A percentile compares a stretch with the other conserved stretches of the same genome.
phyloP scores from a whole-genome alignment of 2,888 invertebrate genomes.

The Drosophila anceps region DNA sequence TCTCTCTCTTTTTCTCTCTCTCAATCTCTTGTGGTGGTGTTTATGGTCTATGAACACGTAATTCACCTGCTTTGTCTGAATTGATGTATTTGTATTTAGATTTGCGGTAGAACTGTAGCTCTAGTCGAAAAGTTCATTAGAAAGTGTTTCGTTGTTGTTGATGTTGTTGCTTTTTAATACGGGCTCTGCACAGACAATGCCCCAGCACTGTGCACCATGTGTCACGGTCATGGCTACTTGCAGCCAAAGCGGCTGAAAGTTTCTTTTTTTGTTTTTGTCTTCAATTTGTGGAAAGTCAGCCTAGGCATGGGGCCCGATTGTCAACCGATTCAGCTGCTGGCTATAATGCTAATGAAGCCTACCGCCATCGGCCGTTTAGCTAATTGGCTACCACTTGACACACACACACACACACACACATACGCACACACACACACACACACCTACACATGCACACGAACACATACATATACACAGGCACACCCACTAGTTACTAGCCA shows the following conservation, averaged over 20 bases:
- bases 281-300: conserved; percentile 17
- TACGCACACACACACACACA: conserved; percentile 4
- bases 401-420: conserved; percentile 1
- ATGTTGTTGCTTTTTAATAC: conserved; percentile 39
- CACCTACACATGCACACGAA: not conserved
- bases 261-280: conserved; percentile 24
- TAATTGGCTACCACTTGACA: conserved; percentile 40
- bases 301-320: conserved; percentile 31
- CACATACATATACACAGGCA: conserved; percentile 9
- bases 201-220: conserved; percentile 49
- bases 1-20: conserved; percentile 4
- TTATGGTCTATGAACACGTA: conserved; percentile 77
- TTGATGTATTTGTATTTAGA: conserved; percentile 66
- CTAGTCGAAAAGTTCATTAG: conserved; percentile 76
- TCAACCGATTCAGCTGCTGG: conserved; percentile 22
- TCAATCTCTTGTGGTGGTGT: conserved; percentile 39
- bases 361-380: conserved; percentile 12
- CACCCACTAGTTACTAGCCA: conserved; percentile 27
- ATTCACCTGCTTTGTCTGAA: conserved; percentile 68
- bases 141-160: conserved; percentile 59
- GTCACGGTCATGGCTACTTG: conserved; percentile 67
- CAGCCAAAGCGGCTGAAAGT: conserved; percentile 40
- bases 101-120: conserved; percentile 64
- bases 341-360: conserved; percentile 47
- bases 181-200: conserved; percentile 59